A percentile compares a stretch with the other conserved stretches of the same genome.
phyloP scores from a whole-genome alignment of 2,888 invertebrate species.

The Plebejus anna region DNA sequence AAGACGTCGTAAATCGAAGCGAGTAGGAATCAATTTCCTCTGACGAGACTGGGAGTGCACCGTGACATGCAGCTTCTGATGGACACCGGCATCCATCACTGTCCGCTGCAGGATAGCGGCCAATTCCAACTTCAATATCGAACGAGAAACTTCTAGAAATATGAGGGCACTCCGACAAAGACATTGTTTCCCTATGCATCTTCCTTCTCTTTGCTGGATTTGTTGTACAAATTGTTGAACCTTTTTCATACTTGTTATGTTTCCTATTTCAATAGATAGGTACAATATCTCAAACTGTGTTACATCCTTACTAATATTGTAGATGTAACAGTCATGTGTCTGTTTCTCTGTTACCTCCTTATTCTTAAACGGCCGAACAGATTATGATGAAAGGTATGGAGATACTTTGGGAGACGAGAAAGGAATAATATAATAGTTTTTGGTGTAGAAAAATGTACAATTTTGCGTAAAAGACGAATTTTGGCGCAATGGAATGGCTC shows the following conservation, averaged over 20 bases:
- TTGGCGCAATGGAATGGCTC: too few relatives aligned
- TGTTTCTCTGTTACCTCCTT: too few relatives aligned
- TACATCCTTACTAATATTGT: not conserved
- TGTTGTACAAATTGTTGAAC: constrained; percentile 9
- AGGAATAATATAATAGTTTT: not conserved
- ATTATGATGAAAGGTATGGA: not conserved
- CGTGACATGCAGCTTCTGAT: constrained; percentile 44
- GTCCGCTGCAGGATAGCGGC: constrained; percentile 25
- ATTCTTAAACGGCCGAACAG: not conserved
- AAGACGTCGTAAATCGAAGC: not conserved
- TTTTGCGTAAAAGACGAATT: too few relatives aligned
- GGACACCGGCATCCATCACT: constrained; percentile 44
- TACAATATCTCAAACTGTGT: not conserved
- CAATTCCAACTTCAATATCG: constrained; percentile 23
- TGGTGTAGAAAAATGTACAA: not conserved
- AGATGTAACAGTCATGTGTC: too few relatives aligned
- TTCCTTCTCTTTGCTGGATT: not conserved
- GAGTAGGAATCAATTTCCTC: constrained; percentile 20
- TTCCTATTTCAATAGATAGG: not conserved
- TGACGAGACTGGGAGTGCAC: not conserved
- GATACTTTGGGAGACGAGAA: not conserved
- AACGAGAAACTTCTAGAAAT: not conserved
- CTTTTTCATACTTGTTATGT: constrained; percentile 7
- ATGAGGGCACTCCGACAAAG: constrained; percentile 5
- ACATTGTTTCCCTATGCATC: constrained; percentile 15